Conservation (phyloP, 2,888 invertebrate species). For the Plemyria rubiginata region DNA sequence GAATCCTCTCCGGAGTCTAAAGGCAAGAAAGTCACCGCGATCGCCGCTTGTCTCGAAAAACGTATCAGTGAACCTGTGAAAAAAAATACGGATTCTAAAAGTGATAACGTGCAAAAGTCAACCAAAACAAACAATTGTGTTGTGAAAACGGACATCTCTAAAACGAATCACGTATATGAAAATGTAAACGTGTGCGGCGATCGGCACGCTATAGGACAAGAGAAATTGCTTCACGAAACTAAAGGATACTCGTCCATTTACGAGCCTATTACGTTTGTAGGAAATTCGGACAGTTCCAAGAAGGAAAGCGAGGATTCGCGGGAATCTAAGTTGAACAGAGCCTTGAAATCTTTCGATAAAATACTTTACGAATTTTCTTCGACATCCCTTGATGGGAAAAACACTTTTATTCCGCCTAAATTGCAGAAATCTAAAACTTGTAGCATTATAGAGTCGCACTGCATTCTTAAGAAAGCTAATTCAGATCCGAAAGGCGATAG, state of each 20-base stretch:
- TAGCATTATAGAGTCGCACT: conserved; percentile 88
- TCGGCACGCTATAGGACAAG: conserved; percentile 51
- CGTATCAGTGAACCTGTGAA: conserved; percentile 70
- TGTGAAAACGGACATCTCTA: conserved; percentile 62
- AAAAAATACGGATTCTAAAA: conserved; percentile 35
- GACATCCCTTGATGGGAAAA: conserved; percentile 59
- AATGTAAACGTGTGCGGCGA: conserved; percentile 70
- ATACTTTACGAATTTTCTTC: conserved; percentile 74
- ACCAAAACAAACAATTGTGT: conserved; percentile 60
- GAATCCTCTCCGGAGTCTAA: conserved; percentile 71
- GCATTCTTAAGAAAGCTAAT: conserved; percentile 86
- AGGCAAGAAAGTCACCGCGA: conserved; percentile 78
- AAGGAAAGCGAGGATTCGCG: conserved; percentile 44
- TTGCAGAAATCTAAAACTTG: conserved; percentile 89
- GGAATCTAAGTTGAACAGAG: conserved; percentile 74
- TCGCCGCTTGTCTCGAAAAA: conserved; percentile 78
- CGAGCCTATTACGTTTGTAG: conserved; percentile 78
- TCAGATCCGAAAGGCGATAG: conserved; percentile 74
- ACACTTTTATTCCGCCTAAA: conserved; percentile 79
- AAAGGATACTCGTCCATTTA: conserved; percentile 79
- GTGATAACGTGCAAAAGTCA: conserved; percentile 70
- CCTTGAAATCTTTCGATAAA: conserved; percentile 81
- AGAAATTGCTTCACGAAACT: conserved; percentile 67
- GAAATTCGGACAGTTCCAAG: conserved; percentile 41
- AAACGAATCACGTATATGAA: conserved; percentile 72